A percentile compares a stretch with the other conserved stretches of the same genome.
phyloP scores from a whole-genome alignment of 2,888 invertebrate species.

The Leptopilina drosophilae region DNA sequence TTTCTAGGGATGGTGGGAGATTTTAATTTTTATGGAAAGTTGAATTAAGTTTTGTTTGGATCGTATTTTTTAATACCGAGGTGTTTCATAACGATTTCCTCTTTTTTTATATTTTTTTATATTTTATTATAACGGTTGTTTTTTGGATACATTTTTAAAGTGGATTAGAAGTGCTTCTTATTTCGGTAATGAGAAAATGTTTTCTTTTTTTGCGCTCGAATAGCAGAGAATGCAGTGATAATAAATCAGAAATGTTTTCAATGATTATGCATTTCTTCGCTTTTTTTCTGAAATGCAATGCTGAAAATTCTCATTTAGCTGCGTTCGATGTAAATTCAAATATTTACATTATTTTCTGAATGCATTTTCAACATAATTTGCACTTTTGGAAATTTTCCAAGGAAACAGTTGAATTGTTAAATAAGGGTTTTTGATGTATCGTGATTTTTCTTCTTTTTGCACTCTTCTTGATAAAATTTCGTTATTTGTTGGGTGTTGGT shows the following conservation, averaged over 20 bases:
- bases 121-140: too few relatives aligned
- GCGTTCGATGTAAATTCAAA: slow-evolving; percentile 17
- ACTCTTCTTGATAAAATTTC: neutral
- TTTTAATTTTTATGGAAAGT: too few relatives aligned
- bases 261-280: neutral
- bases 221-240: neutral
- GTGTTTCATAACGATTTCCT: too few relatives aligned
- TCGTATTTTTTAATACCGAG: too few relatives aligned
- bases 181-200: too few relatives aligned
- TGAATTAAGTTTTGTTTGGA: too few relatives aligned
- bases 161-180: too few relatives aligned
- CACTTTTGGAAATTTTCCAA: slow-evolving; percentile 29
- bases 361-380: slow-evolving; percentile 2
- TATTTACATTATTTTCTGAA: neutral
- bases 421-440: slow-evolving; percentile 19
- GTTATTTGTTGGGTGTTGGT: neutral
- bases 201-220: neutral
- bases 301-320: neutral
- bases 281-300: neutral
- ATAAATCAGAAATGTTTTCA: neutral
- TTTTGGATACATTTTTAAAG: too few relatives aligned
- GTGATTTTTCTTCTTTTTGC: neutral
- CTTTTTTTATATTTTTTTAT: too few relatives aligned
- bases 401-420: slow-evolving; percentile 27
- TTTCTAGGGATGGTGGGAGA: too few relatives aligned